A percentile compares a stretch with the other conserved stretches of the same genome.
Conservation (phyloP, 37 sponge, comb jelly and placozoan genomes). For the Agelas oroides region DNA sequence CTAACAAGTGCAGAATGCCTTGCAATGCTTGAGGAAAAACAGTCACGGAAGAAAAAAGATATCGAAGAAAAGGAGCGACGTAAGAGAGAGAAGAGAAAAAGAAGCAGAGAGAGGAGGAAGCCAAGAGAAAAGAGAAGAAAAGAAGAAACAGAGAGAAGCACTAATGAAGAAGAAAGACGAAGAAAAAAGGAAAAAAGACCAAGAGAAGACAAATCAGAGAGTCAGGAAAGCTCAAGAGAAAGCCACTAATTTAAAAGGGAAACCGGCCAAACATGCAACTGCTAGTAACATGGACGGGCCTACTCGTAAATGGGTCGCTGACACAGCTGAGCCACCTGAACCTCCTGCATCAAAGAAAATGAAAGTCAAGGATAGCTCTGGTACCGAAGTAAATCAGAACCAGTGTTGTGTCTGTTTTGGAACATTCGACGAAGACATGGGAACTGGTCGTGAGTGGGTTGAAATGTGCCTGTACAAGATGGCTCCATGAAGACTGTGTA, state of each 20-base stretch:
- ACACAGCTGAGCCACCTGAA: background rate
- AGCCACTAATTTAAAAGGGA: too few species aligned
- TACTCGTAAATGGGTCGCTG: too few species aligned
- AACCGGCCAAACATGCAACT: too few species aligned
- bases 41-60: background rate
- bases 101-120: conserved; percentile 20
- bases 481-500: conserved; percentile 61
- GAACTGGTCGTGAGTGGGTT: conserved; percentile 42
- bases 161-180: too few species aligned
- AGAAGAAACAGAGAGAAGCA: too few species aligned
- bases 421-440: conserved; percentile 23
- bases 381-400: background rate
- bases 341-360: background rate
- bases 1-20: conserved; percentile 14
- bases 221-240: too few species aligned
- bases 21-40: background rate
- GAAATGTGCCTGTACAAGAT: conserved; percentile 39
- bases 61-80: background rate
- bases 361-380: background rate
- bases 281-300: too few species aligned
- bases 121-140: too few species aligned
- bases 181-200: too few species aligned
- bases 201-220: too few species aligned
- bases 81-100: background rate
- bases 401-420: conserved; percentile 27